Evolutionary conservation across 2,888 invertebrate species (phyloP).

Genomic region (Lamellibrachia satsuma): DNA sequence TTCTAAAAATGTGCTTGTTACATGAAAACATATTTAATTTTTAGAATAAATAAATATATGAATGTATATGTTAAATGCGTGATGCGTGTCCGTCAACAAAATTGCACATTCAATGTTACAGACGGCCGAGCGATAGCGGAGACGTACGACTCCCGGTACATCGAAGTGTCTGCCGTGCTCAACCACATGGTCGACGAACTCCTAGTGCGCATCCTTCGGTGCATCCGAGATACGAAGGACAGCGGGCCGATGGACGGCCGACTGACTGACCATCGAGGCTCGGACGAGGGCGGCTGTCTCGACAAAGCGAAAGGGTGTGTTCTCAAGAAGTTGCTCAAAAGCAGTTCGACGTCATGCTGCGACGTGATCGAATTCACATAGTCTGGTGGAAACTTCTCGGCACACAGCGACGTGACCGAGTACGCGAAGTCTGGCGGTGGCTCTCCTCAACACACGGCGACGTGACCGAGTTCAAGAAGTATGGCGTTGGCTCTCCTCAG

Average conservation of each 20-base stretch:
- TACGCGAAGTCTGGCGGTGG: no score
- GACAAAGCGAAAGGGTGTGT: constrained; percentile 21
- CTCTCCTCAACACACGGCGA: background rate
- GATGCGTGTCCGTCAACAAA: no score
- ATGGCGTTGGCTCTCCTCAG: background rate
- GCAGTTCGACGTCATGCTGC: constrained; percentile 19
- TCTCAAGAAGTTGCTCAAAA: constrained; percentile 13
- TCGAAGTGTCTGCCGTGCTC: constrained; percentile 24
- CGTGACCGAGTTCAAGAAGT: background rate
- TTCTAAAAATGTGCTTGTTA: no score
- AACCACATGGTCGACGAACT: constrained; percentile 26
- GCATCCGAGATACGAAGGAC: background rate
- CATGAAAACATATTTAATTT: no score
- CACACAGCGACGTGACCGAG: background rate
- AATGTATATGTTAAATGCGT: no score
- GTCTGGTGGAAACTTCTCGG: background rate
- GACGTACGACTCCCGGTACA: constrained; percentile 8
- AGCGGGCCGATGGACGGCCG: background rate
- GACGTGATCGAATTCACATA: constrained; percentile 24
- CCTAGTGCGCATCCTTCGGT: background rate
- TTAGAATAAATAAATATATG: no score
- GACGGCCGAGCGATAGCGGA: constrained; percentile 24
- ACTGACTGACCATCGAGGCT: constrained; percentile 14
- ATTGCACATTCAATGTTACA: background rate
- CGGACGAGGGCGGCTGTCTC: constrained; percentile 24